Evolutionary conservation across 2,888 invertebrate species (phyloP), one percentile per base, ranked within the genome.

Genomic region (Euzophera pinguis): DNA sequence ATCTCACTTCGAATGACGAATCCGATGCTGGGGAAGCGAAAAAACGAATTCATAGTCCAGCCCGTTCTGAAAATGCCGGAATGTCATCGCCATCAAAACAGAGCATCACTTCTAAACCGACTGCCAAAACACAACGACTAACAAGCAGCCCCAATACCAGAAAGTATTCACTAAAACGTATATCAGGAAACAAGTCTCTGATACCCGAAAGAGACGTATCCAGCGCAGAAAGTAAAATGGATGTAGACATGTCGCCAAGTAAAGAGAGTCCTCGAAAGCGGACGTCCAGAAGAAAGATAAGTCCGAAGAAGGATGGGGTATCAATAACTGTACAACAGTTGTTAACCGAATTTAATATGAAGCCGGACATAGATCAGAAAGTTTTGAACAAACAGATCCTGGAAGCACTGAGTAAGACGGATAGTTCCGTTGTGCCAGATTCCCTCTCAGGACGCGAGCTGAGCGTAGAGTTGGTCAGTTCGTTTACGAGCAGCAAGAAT

Each of bases 71-170:
- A 1, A 67, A 65, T 35, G 34, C 60, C n/a, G 64, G 59, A 6
- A 14, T n/a, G n/a, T n/a, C n/a, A n/a, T n/a, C 14, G 7, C 13
- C 29, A 0, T 53, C 58, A 0, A 57, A 54, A 0, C 43, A 66
- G 3, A 78, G 83, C 0, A n/a, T 73, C 0, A 84, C 89, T 0
- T 86, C 88, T 0, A 86, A 81, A 59, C 84, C 81, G 0, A 57
- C 58, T 0, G 62, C 34, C 0, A 89, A 89, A 60, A 75, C 84
- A 55, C 78, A 72, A 27, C 86, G 78, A 56, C 50, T 75, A 1
- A 82, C 84, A 0, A 57, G 53, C 32, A 77, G 65, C 52, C 72
- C 75, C 0, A 58, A 55, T 2, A 14, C 16, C 1, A 37, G 1
- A 37, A 0, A 47, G 48, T 7, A 42, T 39, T 14, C 10, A 4